Conservation (phyloP, 92 coral and sea anemone species). For the Isaurus tuberculatus region DNA sequence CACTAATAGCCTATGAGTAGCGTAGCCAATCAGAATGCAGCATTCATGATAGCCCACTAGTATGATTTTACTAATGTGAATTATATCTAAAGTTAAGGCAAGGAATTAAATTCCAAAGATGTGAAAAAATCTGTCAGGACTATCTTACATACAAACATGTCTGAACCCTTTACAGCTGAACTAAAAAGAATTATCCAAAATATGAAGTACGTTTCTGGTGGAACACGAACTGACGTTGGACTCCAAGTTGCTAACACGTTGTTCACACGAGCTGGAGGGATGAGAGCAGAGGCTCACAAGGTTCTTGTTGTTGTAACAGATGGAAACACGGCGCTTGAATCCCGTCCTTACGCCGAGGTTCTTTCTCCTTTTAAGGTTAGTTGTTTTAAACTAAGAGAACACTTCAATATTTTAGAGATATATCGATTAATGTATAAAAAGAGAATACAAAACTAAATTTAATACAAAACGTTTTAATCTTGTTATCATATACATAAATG, state of each 20-base stretch:
- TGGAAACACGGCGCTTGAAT: slow-evolving; percentile 24
- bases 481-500: too few species aligned
- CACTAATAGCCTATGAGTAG: too few species aligned
- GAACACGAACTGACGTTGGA: slow-evolving; percentile 35
- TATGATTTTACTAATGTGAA: too few species aligned
- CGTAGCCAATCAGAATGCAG: too few species aligned
- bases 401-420: too few species aligned
- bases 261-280: slow-evolving; percentile 22
- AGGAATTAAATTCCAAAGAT: too few species aligned
- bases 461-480: too few species aligned
- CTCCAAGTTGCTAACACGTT: slow-evolving; percentile 3
- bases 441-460: too few species aligned
- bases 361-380: slow-evolving; percentile 5
- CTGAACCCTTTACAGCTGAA: background rate
- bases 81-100: too few species aligned
- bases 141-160: background rate
- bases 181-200: slow-evolving; percentile 9
- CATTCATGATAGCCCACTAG: too few species aligned
- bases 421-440: too few species aligned
- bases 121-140: background rate
- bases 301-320: slow-evolving; percentile 53
- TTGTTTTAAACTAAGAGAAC: background rate
- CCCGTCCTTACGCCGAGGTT: background rate
- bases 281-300: slow-evolving; percentile 42
- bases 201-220: slow-evolving; percentile 11